Evolutionary conservation across 2,888 invertebrate species (phyloP).

Genomic region (Trachelus tabidus): DNA sequence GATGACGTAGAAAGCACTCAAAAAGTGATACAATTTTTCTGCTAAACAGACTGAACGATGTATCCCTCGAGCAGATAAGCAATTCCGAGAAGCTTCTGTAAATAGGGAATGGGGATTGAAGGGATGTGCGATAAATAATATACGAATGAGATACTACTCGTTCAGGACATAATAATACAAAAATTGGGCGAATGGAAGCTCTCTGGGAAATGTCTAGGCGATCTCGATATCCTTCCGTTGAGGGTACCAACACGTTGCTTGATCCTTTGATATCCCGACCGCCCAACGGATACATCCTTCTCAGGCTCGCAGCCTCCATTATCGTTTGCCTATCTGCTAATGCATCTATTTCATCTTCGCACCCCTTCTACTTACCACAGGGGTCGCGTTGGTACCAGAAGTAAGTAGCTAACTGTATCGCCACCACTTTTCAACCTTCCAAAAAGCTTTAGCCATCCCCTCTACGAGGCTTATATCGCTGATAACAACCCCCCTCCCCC

Average conservation of each 20-base stretch:
- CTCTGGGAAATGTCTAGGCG: neutral
- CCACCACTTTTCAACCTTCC: neutral
- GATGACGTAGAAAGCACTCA: neutral
- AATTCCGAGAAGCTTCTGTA: neutral
- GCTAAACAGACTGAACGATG: neutral
- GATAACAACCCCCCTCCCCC: neutral
- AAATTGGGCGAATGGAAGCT: neutral
- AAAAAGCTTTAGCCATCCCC: neutral
- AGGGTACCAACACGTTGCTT: neutral
- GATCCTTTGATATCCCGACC: slow-evolving; percentile 16
- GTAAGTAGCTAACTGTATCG: neutral
- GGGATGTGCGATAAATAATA: neutral
- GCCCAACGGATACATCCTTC: slow-evolving; percentile 13
- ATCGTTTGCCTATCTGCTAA: slow-evolving; percentile 14
- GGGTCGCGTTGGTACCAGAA: neutral
- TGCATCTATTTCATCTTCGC: slow-evolving; percentile 13
- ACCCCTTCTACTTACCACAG: neutral
- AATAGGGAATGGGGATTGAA: neutral
- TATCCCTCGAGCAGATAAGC: neutral
- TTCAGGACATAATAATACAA: neutral
- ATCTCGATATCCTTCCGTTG: slow-evolving; percentile 1
- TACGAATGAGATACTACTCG: neutral
- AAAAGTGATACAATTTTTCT: neutral
- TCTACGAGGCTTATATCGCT: neutral
- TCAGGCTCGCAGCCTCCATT: slow-evolving; percentile 15